Evolutionary conservation across 2,888 invertebrate species (phyloP), one percentile per base, ranked within the genome.

Genomic region (Atherix ibis): DNA sequence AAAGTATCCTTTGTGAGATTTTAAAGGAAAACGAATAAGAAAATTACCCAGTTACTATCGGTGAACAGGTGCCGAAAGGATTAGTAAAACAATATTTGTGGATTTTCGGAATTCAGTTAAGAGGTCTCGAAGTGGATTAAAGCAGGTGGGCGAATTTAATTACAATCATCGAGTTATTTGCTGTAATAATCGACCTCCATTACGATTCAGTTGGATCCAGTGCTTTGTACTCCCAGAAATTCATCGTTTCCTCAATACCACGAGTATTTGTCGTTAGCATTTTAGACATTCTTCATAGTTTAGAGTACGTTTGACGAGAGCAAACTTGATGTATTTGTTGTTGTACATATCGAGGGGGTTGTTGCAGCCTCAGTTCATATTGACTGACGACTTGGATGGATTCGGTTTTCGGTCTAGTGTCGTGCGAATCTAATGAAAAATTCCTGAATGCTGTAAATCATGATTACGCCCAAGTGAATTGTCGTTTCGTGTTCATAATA

Each of bases 361-460:
- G 34, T 29, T 16, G 18, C 16, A n/a, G n/a, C 29, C 10, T 15
- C 18, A n/a, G 9, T 13, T 15, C 16, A 17, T 16, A 32, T 26
- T 26, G 27, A 27, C 27, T 18, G n/a, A n/a, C 13, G 16, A 12
- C 13, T 10, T 12, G 18, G 17, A 32, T 9, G n/a, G 26, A 26
- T 9, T 26, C 26, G 27, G 16, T 5, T 17, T 32, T 32, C 32
- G 9, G 12, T n/a, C 5, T 14, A 5, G 9, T 5, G 26, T n/a
- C 13, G 12, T 9, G 26, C 12, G 10, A 26, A 13, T 26, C 26
- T 14, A 41, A 43, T 43, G 43, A 43, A 38, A 44, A 44, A 43
- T 41, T 43, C 43, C 36, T 40, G 34, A 18, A 39, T 41, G 43
- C 39, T 44, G 44, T 44, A 44, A 44, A 44, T 44, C 44, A 44